A percentile compares a stretch with the other conserved stretches of the same genome.
Evolutionary conservation across 2,113 vertebrate genomes (phyloP).

Genomic region (Centropus unirufus): DNA sequence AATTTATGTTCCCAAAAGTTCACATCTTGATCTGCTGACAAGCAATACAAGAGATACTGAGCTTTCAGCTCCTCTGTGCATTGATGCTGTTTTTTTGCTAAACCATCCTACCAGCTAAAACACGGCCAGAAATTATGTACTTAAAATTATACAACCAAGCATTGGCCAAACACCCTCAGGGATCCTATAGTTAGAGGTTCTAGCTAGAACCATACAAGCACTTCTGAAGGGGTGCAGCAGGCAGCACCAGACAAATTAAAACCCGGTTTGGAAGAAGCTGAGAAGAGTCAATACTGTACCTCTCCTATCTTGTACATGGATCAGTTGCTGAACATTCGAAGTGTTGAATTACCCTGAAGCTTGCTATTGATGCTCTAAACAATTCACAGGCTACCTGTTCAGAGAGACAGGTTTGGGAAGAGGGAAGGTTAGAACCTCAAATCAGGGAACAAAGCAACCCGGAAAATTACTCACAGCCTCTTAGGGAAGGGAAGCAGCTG

Average conservation of each 20-base stretch:
- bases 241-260: background rate
- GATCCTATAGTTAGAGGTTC: background rate
- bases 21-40: background rate
- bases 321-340: background rate
- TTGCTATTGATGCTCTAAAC: background rate
- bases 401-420: background rate
- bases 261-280: background rate
- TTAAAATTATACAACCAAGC: background rate
- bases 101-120: background rate
- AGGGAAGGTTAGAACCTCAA: background rate
- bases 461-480: background rate
- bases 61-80: background rate
- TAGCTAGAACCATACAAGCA: background rate
- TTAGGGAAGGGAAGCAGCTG: background rate
- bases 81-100: background rate
- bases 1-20: background rate
- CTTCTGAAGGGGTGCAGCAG: background rate
- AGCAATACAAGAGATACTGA: background rate
- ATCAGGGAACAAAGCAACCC: background rate
- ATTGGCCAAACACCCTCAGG: background rate
- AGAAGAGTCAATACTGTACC: background rate
- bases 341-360: background rate
- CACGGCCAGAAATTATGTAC: background rate
- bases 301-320: fast-evolving
- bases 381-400: background rate